Evolutionary conservation across 1,140 invertebrate species (phyloP).

Genomic region (Drosophila murphyi): DNA sequence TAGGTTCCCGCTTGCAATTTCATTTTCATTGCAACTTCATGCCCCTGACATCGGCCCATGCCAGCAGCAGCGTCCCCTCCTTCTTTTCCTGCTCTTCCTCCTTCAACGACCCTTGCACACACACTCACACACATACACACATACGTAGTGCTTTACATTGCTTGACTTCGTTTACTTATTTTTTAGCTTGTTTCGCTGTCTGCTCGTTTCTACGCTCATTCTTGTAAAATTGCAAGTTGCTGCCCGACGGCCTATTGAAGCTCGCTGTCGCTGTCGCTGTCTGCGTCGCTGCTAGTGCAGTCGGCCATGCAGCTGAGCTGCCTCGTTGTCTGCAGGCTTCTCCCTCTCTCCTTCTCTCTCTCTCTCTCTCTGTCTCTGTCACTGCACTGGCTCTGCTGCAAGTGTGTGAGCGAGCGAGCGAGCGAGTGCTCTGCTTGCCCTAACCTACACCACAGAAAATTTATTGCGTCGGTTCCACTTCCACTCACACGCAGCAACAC

Average conservation of each 20-base stretch:
- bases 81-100: background rate
- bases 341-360: background rate
- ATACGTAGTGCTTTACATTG: conserved; percentile 27
- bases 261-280: conserved; percentile 19
- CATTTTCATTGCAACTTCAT: conserved; percentile 81
- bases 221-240: conserved; percentile 74
- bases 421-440: conserved; percentile 52
- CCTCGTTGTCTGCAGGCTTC: conserved; percentile 1
- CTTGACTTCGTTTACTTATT: conserved; percentile 3
- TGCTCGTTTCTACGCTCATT: conserved; percentile 73
- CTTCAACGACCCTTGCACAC: conserved; percentile 22
- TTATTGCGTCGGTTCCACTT: conserved; percentile 73
- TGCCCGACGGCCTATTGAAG: conserved; percentile 66
- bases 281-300: conserved; percentile 37
- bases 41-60: conserved; percentile 76
- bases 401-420: conserved; percentile 12
- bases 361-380: background rate
- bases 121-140: conserved; percentile 3
- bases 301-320: conserved; percentile 53
- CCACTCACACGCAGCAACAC: conserved; percentile 21
- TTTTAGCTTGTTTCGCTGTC: conserved; percentile 43
- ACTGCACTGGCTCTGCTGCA: background rate
- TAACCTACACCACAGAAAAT: conserved; percentile 79
- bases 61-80: conserved; percentile 1
- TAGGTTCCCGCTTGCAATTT: conserved; percentile 71